A percentile compares a stretch with the other conserved stretches of the same genome.
These are phyloP conservation scores for Drosophila yooni DNA, from an alignment of 2,888 invertebrate species.

Conservation along the genomic window DNA sequence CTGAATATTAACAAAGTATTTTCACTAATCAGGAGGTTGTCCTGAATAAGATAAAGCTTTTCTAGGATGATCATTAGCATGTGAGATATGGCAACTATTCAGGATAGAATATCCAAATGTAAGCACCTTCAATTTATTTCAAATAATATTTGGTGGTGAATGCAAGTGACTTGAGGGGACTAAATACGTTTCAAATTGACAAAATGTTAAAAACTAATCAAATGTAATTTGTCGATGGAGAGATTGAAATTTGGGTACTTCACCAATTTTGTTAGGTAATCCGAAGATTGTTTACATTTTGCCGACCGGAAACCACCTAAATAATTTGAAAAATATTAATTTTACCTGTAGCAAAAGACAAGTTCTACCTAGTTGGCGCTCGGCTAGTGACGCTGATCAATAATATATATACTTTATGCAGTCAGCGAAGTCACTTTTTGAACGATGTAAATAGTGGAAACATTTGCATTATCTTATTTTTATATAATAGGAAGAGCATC, in stretches of 20 bases:
- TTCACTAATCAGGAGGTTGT: background rate
- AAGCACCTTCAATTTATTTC: background rate
- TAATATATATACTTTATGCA: background rate
- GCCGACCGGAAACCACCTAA: no score
- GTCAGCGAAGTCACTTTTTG: background rate
- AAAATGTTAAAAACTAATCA: background rate
- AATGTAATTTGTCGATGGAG: background rate
- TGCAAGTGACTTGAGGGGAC: background rate
- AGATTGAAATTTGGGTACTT: background rate
- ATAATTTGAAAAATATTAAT: background rate
- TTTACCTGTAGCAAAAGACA: background rate
- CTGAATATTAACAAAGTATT: background rate
- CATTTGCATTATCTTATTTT: background rate
- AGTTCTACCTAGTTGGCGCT: background rate
- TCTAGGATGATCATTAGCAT: background rate
- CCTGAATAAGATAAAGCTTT: background rate
- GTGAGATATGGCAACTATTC: background rate
- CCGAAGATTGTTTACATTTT: background rate
- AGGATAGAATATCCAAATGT: background rate
- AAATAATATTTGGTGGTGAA: background rate
- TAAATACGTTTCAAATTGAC: background rate
- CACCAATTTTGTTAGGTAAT: background rate
- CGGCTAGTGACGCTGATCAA: background rate
- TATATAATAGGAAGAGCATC: background rate
- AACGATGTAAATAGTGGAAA: background rate